These are phyloP conservation scores for Lineus longissimus DNA, from an alignment of 1,140 invertebrate genomes.

Conservation along the genomic window DNA sequence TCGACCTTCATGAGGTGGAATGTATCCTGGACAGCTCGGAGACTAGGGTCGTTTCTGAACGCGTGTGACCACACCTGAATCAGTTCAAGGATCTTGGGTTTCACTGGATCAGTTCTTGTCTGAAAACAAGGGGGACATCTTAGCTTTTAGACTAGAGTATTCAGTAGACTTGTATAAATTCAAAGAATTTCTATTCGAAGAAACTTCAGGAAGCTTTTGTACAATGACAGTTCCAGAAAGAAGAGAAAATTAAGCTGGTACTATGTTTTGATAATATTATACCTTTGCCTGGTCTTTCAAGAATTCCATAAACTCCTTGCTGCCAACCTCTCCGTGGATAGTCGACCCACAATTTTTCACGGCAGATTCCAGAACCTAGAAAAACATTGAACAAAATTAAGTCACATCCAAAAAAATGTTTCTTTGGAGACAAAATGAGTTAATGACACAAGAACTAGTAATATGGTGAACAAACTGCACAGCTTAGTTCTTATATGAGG, in stretches of 20 bases:
- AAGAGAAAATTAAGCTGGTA: too few relatives aligned
- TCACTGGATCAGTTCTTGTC: conserved; percentile 60
- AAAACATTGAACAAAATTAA: neutral
- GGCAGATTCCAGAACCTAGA: conserved; percentile 84
- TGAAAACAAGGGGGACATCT: conserved; percentile 23
- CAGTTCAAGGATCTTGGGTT: conserved; percentile 85
- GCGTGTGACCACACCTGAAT: conserved; percentile 97
- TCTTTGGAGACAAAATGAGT: neutral
- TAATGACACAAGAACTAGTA: neutral
- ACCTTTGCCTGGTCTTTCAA: conserved; percentile 75
- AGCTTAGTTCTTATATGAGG: too few relatives aligned
- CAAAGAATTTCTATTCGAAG: too few relatives aligned
- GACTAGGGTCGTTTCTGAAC: conserved; percentile 85
- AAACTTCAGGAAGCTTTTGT: too few relatives aligned
- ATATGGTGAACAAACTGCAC: neutral
- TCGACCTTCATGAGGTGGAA: conserved; percentile 91
- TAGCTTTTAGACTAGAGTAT: neutral
- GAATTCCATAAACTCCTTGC: conserved; percentile 91
- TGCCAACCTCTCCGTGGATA: conserved; percentile 90
- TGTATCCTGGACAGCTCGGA: conserved; percentile 78
- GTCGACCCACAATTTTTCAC: conserved; percentile 95
- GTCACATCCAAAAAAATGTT: too few relatives aligned
- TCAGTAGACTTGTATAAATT: too few relatives aligned
- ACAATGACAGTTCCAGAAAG: too few relatives aligned
- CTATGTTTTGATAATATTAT: too few relatives aligned